A percentile compares a stretch with the other conserved stretches of the same genome.
Conservation (phyloP, 1,140 invertebrate genomes). For the Saccostrea echinata region DNA sequence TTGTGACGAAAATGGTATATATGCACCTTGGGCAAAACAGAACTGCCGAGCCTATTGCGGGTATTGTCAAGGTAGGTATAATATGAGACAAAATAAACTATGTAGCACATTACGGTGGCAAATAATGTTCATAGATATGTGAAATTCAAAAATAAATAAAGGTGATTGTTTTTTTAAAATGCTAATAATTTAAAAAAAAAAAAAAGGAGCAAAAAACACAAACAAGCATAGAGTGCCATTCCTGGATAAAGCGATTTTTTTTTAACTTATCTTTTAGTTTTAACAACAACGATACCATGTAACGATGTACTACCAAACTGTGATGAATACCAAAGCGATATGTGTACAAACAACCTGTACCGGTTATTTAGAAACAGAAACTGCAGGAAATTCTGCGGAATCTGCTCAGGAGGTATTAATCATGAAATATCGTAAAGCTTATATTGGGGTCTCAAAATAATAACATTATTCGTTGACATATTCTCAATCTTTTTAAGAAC, state of each 20-base stretch:
- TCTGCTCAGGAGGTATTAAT: slow-evolving; percentile 44
- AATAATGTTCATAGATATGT: no score
- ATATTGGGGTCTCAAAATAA: neutral
- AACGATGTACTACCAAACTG: slow-evolving; percentile 44
- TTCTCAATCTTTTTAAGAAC: no score
- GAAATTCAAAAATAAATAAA: no score
- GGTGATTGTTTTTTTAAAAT: no score
- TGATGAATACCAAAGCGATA: slow-evolving; percentile 44
- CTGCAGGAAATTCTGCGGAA: slow-evolving; percentile 46
- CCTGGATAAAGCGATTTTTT: neutral
- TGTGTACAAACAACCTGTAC: slow-evolving; percentile 45
- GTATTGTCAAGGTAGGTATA: neutral
- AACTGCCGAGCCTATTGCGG: slow-evolving; percentile 27
- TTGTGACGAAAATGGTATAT: neutral
- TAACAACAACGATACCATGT: slow-evolving; percentile 40
- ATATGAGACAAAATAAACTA: no score
- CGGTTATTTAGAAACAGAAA: slow-evolving; percentile 47
- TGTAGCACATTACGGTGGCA: no score
- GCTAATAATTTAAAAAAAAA: no score
- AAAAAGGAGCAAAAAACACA: no score
- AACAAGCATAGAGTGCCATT: no score
- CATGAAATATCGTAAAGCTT: neutral
- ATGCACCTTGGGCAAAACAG: neutral
- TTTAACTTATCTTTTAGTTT: neutral
- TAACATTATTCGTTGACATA: no score